Evolutionary conservation across 2,797 vertebrate genomes (phyloP), one percentile per base, ranked within the genome.

Genomic region (Pelodytes ibericus): DNA sequence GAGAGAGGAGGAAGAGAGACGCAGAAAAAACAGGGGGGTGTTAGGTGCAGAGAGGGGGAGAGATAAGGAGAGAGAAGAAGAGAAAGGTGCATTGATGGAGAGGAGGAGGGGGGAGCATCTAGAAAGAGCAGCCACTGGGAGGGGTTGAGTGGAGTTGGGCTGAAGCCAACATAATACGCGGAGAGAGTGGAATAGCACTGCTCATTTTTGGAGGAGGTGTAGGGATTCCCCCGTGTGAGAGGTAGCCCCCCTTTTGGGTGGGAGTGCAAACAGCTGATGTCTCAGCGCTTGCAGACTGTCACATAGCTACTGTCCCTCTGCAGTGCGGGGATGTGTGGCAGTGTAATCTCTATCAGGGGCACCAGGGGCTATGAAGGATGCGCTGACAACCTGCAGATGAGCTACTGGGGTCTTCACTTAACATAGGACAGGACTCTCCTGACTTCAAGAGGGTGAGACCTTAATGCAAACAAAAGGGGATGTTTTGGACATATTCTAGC

Each of bases 231-330:
- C 47, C 33, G 58, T 31, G 36, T 47, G 36, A 71, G 60, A 62
- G 22, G 58, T 27, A 41, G 49, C 64, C 64, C 62, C 53, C 63
- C 62, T 29, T 10, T 15, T 36, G 56, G 39, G 49, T 75, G 49
- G 51, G 25, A 71, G 60, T 64, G 36, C 59, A 64, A 70, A 71
- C 67, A 72, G 61, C 69, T 72, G 69, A 58, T 71, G 68, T 65
- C 53, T 22, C 68, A 71, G 60, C 53, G 41, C 56, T 75, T 41
- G 60, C 60, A 64, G 71, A 73, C 71, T 71, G 75, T 77, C 69
- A 72, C 75, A 66, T 26, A 51, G 65, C 75, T 36, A 53, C 61
- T 66, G 57, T 72, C 51, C 68, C 75, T 77, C 75, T 77, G 75
- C 75, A 77, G 75, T 77, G 75, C 75, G 39, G 75, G 69, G 69